Conservation (phyloP, 2,888 invertebrate genomes). For the Tricholauxania praeusta region DNA sequence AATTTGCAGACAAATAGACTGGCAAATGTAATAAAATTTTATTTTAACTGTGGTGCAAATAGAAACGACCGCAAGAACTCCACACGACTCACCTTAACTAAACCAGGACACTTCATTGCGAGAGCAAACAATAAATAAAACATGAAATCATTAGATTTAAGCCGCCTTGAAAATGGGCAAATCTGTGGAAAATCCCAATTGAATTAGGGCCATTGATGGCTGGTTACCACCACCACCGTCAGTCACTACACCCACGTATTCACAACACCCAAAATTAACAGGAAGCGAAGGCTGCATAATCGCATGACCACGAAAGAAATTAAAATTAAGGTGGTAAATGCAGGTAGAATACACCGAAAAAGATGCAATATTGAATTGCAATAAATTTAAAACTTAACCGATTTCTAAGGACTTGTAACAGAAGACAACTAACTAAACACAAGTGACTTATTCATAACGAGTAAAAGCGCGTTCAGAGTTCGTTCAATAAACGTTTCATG, state of each 20-base stretch:
- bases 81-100: not conserved
- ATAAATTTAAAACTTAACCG: no score
- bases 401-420: no score
- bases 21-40: no score
- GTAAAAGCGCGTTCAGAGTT: no score
- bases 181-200: slow-evolving; percentile 19
- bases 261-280: not conserved
- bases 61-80: no score
- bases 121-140: slow-evolving; percentile 32
- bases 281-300: not conserved
- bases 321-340: slow-evolving; percentile 11
- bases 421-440: no score
- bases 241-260: not conserved
- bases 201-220: slow-evolving; percentile 16
- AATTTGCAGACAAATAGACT: no score
- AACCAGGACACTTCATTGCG: slow-evolving; percentile 28
- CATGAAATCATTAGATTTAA: slow-evolving; percentile 30
- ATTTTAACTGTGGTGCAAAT: no score
- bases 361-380: no score
- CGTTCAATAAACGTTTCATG: no score
- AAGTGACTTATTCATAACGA: no score
- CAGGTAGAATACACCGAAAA: no score
- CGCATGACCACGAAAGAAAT: slow-evolving; percentile 15
- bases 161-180: slow-evolving; percentile 1
- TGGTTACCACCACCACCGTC: not conserved